Evolutionary conservation across 2,113 vertebrate genomes (phyloP).

Genomic region (Amia ocellicauda): DNA sequence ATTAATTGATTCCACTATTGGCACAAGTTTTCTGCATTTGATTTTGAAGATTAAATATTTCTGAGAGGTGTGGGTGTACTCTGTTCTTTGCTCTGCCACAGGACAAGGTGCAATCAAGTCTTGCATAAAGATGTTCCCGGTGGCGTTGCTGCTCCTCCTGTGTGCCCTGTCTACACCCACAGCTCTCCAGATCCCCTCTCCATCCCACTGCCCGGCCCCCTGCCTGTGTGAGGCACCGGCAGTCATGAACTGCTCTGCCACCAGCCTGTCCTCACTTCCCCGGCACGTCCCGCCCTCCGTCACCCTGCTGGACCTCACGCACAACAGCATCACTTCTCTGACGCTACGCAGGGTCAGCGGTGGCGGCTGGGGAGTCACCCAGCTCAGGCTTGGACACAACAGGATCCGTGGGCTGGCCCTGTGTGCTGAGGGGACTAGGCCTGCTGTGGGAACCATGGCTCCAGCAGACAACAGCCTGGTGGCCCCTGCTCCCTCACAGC

Average conservation of each 20-base stretch:
- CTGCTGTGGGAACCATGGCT: too few relatives aligned
- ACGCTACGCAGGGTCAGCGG: slow-evolving; percentile 22
- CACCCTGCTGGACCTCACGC: slow-evolving; percentile 56
- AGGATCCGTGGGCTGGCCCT: slow-evolving; percentile 54
- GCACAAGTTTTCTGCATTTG: too few relatives aligned
- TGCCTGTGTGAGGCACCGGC: slow-evolving; percentile 47
- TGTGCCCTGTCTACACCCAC: slow-evolving; percentile 26
- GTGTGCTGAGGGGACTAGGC: slow-evolving; percentile 33
- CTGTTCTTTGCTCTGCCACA: too few relatives aligned
- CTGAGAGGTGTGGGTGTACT: too few relatives aligned
- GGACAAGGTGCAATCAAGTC: too few relatives aligned
- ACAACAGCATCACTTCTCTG: slow-evolving; percentile 49
- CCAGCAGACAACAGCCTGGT: background rate
- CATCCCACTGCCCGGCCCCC: slow-evolving; percentile 41
- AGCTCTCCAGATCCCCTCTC: slow-evolving; percentile 20
- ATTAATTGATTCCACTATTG: too few relatives aligned
- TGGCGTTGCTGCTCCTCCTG: slow-evolving; percentile 42
- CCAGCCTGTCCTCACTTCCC: slow-evolving; percentile 42
- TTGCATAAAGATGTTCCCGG: too few relatives aligned
- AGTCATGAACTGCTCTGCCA: slow-evolving; percentile 60
- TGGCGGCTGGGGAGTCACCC: slow-evolving; percentile 35
- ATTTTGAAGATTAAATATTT: too few relatives aligned
- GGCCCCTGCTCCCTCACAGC: slow-evolving; percentile 16
- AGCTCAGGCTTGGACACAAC: slow-evolving; percentile 60
- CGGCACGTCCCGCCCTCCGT: slow-evolving; percentile 37